These are phyloP conservation scores for Tricholaema leucomelas DNA, from an alignment of 2,113 vertebrate genomes.

Conservation along the genomic window DNA sequence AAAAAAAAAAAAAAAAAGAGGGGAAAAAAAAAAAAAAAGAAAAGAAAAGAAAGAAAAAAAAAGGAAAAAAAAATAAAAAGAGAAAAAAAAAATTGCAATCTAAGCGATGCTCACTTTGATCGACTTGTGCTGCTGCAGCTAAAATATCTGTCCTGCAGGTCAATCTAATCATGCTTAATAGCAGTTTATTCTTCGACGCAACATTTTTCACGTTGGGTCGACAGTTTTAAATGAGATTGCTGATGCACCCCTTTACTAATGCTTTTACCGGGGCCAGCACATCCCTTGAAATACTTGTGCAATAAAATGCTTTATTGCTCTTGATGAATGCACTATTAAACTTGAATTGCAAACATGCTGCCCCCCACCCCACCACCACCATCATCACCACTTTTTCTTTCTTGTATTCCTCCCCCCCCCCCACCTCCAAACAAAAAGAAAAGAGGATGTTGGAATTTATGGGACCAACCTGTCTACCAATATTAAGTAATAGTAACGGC, in stretches of 20 bases:
- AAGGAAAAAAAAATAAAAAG: neutral
- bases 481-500: conserved; percentile 7
- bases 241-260: conserved; percentile 52
- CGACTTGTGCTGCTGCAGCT: conserved; percentile 63
- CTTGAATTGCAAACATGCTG: conserved; percentile 31
- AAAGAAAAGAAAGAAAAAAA: neutral
- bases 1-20: neutral
- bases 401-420: neutral
- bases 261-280: conserved; percentile 48
- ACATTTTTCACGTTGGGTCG: conserved; percentile 59
- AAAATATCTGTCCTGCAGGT: conserved; percentile 67
- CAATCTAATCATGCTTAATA: conserved; percentile 73
- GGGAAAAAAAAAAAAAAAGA: neutral
- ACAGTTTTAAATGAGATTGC: conserved; percentile 70
- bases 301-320: conserved; percentile 64
- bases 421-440: neutral
- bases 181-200: conserved; percentile 67
- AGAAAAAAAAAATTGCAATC: conserved; percentile 23
- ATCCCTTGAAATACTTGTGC: conserved; percentile 48
- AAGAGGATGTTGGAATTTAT: neutral
- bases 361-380: neutral
- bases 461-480: conserved; percentile 17
- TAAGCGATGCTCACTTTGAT: conserved; percentile 55
- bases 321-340: conserved; percentile 43
- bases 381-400: neutral